Base-by-base conservation (phyloP, 2,113 vertebrate genomes). In the Apeltes quadracus region DNA sequence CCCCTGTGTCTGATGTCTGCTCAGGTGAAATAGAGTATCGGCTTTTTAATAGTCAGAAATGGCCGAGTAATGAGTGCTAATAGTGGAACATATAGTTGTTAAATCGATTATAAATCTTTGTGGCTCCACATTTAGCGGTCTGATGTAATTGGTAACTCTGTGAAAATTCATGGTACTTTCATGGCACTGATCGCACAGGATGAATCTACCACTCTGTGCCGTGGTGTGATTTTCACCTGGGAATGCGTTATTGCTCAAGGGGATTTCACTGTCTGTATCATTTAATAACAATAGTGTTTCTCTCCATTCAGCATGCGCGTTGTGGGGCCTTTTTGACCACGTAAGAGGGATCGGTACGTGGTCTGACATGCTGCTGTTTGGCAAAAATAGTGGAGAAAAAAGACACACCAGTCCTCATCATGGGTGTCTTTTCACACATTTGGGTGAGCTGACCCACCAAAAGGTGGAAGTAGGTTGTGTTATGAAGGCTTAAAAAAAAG, bases 221-320 rank as follows among this genome's bases (percentile, higher is more conserved):
- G 41, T 32, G 53, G 15, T 72, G 53, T 61, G n/a, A 72, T 73
- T 72, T 69, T 48, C 80, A 69, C 66, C 43, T 53, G 73, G 78
- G 82, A 79, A 58, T 78, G 58, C 27, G 1, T 59, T 10, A 50
- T 72, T 32, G 44, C 71, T 78, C 72, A 6, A 3, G 64, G 76
- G 75, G 76, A 75, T 81, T 82, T 84, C 50, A 48, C 41, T 62
- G 75, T 70, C 56, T 75, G 57, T 75, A 39, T 79, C 72, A 76
- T 79, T 68, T 77, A 66, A 34, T 34, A 5, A 34, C 6, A 34
- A 34, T 34, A 65, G 75, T 62, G 64, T 67, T 54, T 56, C 36
- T 46, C 50, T 63, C 22, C n/a, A 14, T 69, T 61, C 50, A 67
- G 39, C 7, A 11, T 18, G 18, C 38, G 16, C 71, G 70, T 58